Evolutionary conservation across 2,113 vertebrate species (phyloP).

Genomic region (Dryoscopus gambensis): DNA sequence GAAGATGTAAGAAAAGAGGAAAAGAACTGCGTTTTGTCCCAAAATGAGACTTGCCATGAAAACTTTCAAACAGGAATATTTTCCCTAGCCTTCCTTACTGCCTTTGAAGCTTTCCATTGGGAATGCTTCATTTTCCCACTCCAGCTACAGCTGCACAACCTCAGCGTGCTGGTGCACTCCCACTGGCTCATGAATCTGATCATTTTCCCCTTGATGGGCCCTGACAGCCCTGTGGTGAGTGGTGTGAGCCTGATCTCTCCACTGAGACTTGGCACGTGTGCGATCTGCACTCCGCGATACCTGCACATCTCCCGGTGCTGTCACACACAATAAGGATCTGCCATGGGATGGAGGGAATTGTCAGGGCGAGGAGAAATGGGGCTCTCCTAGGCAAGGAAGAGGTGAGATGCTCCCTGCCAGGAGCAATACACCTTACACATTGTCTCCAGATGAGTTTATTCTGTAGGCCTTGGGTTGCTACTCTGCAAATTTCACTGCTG

Average conservation of each 20-base stretch:
- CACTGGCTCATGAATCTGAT: background rate
- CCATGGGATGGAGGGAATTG: accelerated
- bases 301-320: accelerated
- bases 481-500: background rate
- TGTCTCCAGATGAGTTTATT: background rate
- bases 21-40: background rate
- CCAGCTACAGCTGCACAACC: background rate
- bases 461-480: background rate
- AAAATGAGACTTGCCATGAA: background rate
- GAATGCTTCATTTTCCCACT: background rate
- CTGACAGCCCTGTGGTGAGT: background rate
- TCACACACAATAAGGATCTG: accelerated
- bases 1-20: background rate
- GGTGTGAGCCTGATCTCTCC: background rate
- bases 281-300: accelerated
- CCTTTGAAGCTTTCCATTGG: background rate
- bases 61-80: background rate
- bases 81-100: background rate
- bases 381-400: background rate
- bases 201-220: background rate
- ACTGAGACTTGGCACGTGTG: accelerated
- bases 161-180: accelerated
- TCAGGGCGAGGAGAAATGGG: background rate
- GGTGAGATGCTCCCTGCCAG: background rate
- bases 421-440: background rate